Base-by-base conservation (phyloP, 2,113 vertebrate species). In the Microtus ochrogaster region DNA sequence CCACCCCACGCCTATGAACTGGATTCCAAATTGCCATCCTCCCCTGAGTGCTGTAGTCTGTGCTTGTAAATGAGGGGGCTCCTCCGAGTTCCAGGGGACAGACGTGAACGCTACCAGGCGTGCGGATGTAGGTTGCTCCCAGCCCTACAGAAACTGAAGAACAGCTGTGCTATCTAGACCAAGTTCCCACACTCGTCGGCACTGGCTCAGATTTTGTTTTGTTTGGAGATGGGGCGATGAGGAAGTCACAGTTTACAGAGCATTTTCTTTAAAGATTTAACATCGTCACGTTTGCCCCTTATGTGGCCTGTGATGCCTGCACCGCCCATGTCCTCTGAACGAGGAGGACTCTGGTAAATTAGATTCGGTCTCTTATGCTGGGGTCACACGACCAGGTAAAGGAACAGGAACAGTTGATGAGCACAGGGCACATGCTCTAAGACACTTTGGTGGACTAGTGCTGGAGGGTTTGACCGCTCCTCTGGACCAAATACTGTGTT, bases 191-290 rank as follows among this genome's bases (percentile, higher is more conserved):
- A 83, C 21, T 26, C 68, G 41, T 73, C 85, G 66, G 88, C 94
- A 88, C 44, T 21, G 14, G 13, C 85, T 97, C 83, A 0, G 86
- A 89, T 97, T 95, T 77, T 89, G 92, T 96, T 95, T 94, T 96
- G 74, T 95, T 97, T 94, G 88, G 92, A 96, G 22, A 65, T 39
- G 52, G 28, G 88, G 88, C 36, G 92, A 74, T 13, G 13, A 98
- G 98, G 94, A 97, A 96, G 85, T 82, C 94, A 93, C 95, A 98
- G 96, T 96, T 98, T 85, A 79, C 36, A 90, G 55, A 73, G 66
- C 83, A 90, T 94, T 96, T 92, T 94, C 98, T 96, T 97, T 94
- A 93, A 95, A 96, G 94, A 2, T 90, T 95, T 97, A 87, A 83
- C 85, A 79, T 91, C 82, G 44, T 94, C 91, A 82, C 94, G 92